Percentiles rank a stretch among this genome's conserved stretches.
phyloP scores from a whole-genome alignment of 1,140 invertebrate genomes.

The Drosophila erecta region DNA sequence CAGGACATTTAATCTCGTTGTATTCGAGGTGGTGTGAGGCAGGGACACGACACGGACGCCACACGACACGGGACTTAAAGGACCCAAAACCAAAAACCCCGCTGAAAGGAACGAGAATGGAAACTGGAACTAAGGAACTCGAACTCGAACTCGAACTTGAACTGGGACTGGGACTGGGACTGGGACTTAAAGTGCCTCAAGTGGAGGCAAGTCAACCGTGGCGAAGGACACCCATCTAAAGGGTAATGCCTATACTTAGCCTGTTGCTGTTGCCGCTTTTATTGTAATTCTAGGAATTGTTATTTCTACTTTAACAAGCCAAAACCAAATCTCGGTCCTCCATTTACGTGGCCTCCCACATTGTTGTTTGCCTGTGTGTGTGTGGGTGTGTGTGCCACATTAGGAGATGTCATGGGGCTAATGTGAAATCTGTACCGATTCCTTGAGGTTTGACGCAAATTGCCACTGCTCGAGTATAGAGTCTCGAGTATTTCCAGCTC shows the following conservation, averaged over 20 bases:
- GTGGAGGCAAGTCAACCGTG: conserved; percentile 12
- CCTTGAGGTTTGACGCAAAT: conserved; percentile 69
- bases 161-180: conserved; percentile 15
- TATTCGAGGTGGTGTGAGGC: conserved; percentile 59
- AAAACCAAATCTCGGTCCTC: conserved; percentile 62
- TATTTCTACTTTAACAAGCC: conserved; percentile 78
- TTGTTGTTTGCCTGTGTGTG: conserved; percentile 23
- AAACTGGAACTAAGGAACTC: not conserved
- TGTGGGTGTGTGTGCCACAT: conserved; percentile 24
- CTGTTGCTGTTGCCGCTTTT: conserved; percentile 73
- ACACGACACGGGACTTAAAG: conserved; percentile 17
- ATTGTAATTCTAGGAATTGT: conserved; percentile 80
- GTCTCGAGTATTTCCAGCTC: not conserved
- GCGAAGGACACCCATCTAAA: conserved; percentile 30
- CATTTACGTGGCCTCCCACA: conserved; percentile 26
- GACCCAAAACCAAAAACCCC: conserved; percentile 10
- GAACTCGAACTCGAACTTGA: conserved; percentile 22
- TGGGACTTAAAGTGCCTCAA: conserved; percentile 68
- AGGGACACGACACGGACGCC: conserved; percentile 9
- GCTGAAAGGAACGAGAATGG: not conserved
- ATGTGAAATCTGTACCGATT: conserved; percentile 50
- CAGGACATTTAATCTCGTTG: conserved; percentile 82
- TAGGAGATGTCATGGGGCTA: conserved; percentile 72
- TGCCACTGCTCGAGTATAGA: conserved; percentile 51
- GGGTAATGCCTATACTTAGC: conserved; percentile 72